Base-by-base conservation (phyloP, 2,113 vertebrate genomes). In the Copsychus sechellarum region DNA sequence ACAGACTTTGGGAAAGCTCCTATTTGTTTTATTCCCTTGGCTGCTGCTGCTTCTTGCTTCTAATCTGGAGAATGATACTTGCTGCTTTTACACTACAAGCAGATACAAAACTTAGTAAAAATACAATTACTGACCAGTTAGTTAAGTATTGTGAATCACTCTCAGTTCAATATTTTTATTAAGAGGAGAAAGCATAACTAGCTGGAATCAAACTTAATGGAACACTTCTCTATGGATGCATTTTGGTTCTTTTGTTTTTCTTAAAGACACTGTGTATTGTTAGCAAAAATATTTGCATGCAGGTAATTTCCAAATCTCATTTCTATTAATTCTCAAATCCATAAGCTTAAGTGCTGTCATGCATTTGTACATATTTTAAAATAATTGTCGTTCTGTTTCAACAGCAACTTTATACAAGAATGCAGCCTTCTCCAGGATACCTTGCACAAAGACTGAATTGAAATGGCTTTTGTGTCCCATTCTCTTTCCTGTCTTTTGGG, bases 361-460 rank as follows among this genome's bases (percentile, higher is more conserved):
- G 5, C 15, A 61, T 93, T 73, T 93, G 26, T 65, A 50, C 10
- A 13, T 33, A 14, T 70, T 45, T 74, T 57, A 31, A 85, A 96
- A 66, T 78, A 66, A 86, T 71, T 33, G 22, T 83, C 21, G 80
- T 65, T 97, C 92, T 97, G 5, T 97, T 97, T 81, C 87, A 95
- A 43, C 95, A 96, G 97, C 94, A 62, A 65, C 51, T 80, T 92
- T 45, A 78, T 79, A 38, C 62, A 69, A 51, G 92, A 95, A 82
- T 50, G 3, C 88, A 86, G 81, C 58, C 70, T 89, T 92, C 84
- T 73, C 95, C 80, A 71, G 78, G 88, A 81, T 72, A 84, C 38
- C 45, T 45, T 80, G 91, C 94, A 92, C 95, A 94, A 92, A 78
- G 81, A 92, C 81, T 81, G 89, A 81, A 48, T 40, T 72, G 64